phyloP scores from a whole-genome alignment of 2,113 vertebrate species.

The Heliornis fulica region DNA sequence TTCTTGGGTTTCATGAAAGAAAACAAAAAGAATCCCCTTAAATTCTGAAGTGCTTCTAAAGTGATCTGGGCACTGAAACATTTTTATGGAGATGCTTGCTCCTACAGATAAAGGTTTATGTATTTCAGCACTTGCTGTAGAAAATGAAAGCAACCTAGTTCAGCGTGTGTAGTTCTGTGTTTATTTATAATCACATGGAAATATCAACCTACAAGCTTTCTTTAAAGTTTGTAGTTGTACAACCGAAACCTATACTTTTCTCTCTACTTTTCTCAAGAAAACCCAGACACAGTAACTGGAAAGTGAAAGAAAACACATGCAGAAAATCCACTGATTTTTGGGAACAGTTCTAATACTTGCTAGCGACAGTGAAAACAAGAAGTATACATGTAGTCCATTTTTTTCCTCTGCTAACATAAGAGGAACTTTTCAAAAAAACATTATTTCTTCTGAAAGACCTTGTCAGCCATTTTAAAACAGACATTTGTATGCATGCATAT shows the following conservation, averaged over 20 bases:
- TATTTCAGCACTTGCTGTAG: neutral
- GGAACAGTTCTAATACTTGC: neutral
- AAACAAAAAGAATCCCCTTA: neutral
- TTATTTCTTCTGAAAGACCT: neutral
- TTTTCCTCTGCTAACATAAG: neutral
- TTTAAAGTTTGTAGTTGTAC: neutral
- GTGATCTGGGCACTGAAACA: neutral
- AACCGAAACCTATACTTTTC: neutral
- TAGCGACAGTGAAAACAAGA: neutral
- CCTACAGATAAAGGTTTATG: neutral
- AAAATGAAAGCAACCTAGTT: neutral
- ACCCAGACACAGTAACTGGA: neutral
- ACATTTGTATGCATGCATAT: neutral
- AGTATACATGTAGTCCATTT: neutral
- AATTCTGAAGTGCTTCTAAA: neutral
- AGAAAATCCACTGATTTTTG: neutral
- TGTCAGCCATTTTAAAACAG: neutral
- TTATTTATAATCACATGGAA: neutral
- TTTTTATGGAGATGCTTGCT: neutral
- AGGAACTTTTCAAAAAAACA: neutral
- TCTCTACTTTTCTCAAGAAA: neutral
- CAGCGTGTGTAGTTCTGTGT: neutral
- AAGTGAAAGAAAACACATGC: neutral
- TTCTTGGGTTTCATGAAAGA: neutral
- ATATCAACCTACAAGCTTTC: neutral